Percentiles rank a stretch among this genome's conserved stretches.
Evolutionary conservation across 2,113 vertebrate species (phyloP).

Genomic region (Nannospalax galili): DNA sequence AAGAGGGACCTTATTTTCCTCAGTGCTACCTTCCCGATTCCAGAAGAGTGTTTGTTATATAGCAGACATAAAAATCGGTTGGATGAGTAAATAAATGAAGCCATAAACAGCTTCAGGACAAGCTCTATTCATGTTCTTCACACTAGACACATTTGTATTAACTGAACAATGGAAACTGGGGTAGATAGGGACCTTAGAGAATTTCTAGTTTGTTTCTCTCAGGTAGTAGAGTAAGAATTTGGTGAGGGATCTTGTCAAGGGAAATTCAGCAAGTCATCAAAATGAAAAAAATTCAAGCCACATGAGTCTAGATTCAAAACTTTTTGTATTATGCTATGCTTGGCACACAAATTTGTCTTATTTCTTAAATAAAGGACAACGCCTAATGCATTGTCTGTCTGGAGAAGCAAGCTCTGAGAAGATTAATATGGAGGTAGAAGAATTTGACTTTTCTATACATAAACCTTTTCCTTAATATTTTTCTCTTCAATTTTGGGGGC

Average conservation of each 20-base stretch:
- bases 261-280: not conserved
- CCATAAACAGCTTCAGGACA: not conserved
- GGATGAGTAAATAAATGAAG: not conserved
- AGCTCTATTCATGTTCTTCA: not conserved
- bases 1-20: slow-evolving; percentile 5
- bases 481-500: not conserved
- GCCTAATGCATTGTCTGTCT: not conserved
- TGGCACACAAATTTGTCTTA: not conserved
- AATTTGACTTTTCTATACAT: not conserved
- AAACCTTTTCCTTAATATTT: slow-evolving; percentile 3
- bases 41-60: not conserved
- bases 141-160: not conserved
- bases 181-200: not conserved
- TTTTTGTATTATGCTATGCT: not conserved
- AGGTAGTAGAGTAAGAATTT: not conserved
- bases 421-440: not conserved
- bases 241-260: not conserved
- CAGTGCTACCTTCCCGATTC: not conserved
- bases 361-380: slow-evolving; percentile 1
- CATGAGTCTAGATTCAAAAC: not conserved
- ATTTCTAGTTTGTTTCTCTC: not conserved
- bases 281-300: slow-evolving; percentile 24
- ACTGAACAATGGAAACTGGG: slow-evolving; percentile 2
- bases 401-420: not conserved
- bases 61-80: not conserved